Conservation (phyloP, 2,888 invertebrate genomes). For the Philereme transversata region DNA sequence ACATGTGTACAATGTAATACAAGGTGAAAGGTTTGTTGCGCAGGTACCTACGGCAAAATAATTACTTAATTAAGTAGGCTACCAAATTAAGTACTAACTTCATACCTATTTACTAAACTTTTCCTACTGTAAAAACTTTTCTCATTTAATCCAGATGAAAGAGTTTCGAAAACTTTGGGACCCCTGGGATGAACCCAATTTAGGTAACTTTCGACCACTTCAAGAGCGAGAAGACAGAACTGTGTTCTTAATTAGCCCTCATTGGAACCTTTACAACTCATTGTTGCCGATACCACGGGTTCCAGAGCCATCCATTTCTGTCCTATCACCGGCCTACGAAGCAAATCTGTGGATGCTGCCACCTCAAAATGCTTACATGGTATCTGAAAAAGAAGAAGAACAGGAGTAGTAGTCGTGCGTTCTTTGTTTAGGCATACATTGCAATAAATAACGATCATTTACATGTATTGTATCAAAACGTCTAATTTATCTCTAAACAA, state of each 20-base stretch:
- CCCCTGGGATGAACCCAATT: constrained; percentile 76
- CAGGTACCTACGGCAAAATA: no score
- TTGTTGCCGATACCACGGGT: constrained; percentile 70
- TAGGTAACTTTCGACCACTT: constrained; percentile 79
- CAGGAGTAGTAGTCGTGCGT: not conserved
- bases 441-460: not conserved
- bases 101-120: no score
- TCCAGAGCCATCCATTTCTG: constrained; percentile 64
- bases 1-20: no score
- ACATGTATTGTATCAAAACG: not conserved
- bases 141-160: constrained; percentile 67
- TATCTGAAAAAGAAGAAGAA: constrained; percentile 44
- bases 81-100: no score
- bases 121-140: no score
- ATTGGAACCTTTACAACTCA: constrained; percentile 77
- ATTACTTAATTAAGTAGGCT: no score
- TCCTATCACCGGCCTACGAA: constrained; percentile 62
- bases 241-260: constrained; percentile 82
- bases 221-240: constrained; percentile 69
- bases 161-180: constrained; percentile 82
- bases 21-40: no score
- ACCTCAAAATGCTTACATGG: constrained; percentile 62
- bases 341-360: constrained; percentile 63
- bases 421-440: not conserved
- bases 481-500: not conserved